Evolutionary conservation across 2,797 vertebrate genomes (phyloP), one percentile per base, ranked within the genome.

Genomic region (Liasis olivaceus): DNA sequence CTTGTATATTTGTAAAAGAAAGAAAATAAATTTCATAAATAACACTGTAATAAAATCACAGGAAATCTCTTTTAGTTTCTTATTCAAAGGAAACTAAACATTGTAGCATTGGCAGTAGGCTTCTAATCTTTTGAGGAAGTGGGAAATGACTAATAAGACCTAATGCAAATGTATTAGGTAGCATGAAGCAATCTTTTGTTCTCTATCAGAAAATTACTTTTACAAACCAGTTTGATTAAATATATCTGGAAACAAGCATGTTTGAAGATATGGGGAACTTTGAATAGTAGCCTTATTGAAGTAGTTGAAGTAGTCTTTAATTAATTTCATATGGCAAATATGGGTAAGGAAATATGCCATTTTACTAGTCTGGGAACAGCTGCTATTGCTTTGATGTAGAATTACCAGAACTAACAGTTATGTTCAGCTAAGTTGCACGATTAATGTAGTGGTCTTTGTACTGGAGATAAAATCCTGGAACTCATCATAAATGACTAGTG

Each of bases 171-270:
- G 28, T 58, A 59, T 58, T 15, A 86, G 47, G 85, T 24, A 22
- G 20, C 22, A n/a, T 62, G 63, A 72, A 47, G 47, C 15, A 60
- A 60, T 51, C 26, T 51, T 88, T 20, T 72, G 64, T 28, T 91
- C 54, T 87, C 47, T 72, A 28, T 36, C 20, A 24, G n/a, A 77
- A 77, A 60, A 77, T 51, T 69, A 47, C 36, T 87, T 26, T 59
- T 88, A 88, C 36, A 72, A 87, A 88, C 85, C 66, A 62, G 85
- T 87, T 91, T 77, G 91, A 28, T 51, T 36, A 60, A 88, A 77
- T 26, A 72, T 72, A 60, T 87, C 24, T 59, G 14, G 20, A 28
- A 88, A 81, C 17, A 87, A 88, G 13, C 20, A 54, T 58, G 66
- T 42, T 11, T 88, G 6, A 81, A 88, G 42, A 91, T 20, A 85